Evolutionary conservation across 2,113 vertebrate genomes (phyloP).

Genomic region (Willisornis vidua): DNA sequence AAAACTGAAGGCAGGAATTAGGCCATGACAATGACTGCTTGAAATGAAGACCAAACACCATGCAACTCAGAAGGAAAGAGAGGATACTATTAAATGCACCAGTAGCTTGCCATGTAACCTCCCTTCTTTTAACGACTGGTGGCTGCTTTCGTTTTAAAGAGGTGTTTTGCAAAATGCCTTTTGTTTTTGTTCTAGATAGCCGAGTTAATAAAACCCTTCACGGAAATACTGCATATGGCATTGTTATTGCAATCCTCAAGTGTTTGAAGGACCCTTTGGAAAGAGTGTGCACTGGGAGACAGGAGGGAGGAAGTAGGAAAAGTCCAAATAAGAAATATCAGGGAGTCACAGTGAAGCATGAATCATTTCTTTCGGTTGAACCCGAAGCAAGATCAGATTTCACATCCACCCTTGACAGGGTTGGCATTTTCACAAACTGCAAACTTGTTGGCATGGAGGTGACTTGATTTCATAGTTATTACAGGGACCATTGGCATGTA

Average conservation of each 20-base stretch:
- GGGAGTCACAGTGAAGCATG: constrained; percentile 36
- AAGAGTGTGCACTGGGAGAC: neutral
- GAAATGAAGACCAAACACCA: neutral
- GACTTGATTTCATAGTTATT: neutral
- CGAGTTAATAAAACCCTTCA: neutral
- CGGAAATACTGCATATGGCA: neutral
- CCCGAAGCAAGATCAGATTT: constrained; percentile 37
- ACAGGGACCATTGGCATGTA: neutral
- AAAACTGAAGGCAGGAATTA: neutral
- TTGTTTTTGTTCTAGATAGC: neutral
- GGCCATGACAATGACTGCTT: neutral
- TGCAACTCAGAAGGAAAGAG: neutral
- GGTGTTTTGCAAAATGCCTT: neutral
- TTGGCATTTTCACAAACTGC: neutral
- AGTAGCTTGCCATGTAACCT: neutral
- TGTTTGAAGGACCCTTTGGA: constrained; percentile 7
- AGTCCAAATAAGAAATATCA: constrained; percentile 20
- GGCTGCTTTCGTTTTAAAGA: neutral
- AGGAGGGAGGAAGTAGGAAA: constrained; percentile 56
- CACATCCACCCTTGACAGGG: neutral
- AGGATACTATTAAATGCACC: neutral
- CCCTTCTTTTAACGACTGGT: neutral
- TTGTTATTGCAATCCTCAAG: neutral
- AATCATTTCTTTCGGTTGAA: constrained; percentile 42
- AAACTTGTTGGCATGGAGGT: neutral